phyloP scores from a whole-genome alignment of 2,113 vertebrate genomes.

The Excalfactoria chinensis region DNA sequence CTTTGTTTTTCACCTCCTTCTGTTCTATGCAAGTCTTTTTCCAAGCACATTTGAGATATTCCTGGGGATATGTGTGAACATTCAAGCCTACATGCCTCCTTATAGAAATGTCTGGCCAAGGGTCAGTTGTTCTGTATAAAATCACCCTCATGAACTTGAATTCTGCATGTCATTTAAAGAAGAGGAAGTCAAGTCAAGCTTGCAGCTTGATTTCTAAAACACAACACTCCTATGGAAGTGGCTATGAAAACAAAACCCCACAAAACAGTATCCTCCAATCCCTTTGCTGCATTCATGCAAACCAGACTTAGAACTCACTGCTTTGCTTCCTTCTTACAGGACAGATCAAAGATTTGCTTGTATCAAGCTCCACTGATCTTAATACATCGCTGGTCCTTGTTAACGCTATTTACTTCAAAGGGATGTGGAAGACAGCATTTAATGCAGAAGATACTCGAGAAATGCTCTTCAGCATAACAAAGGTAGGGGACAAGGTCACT shows the following conservation, averaged over 20 bases:
- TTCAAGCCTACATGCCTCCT: neutral
- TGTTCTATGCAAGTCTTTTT: neutral
- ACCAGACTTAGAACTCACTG: neutral
- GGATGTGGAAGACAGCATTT: neutral
- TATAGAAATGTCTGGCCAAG: neutral
- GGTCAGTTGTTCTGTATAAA: neutral
- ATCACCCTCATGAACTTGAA: neutral
- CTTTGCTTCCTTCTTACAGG: constrained; percentile 63
- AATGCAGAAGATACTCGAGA: neutral
- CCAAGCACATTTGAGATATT: neutral
- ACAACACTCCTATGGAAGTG: neutral
- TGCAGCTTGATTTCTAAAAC: neutral
- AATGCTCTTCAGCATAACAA: neutral
- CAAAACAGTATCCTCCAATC: neutral
- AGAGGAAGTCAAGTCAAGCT: neutral
- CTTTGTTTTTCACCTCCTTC: neutral
- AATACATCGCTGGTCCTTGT: constrained; percentile 80
- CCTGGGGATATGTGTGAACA: fast-evolving
- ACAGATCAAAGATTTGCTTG: constrained; percentile 83
- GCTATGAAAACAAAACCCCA: neutral
- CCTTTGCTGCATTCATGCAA: neutral
- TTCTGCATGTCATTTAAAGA: neutral
- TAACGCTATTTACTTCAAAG: constrained; percentile 60
- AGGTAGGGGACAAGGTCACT: neutral
- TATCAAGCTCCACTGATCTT: constrained; percentile 62